Evolutionary conservation across 2,113 vertebrate genomes (phyloP).

Genomic region (Crocuta crocuta): DNA sequence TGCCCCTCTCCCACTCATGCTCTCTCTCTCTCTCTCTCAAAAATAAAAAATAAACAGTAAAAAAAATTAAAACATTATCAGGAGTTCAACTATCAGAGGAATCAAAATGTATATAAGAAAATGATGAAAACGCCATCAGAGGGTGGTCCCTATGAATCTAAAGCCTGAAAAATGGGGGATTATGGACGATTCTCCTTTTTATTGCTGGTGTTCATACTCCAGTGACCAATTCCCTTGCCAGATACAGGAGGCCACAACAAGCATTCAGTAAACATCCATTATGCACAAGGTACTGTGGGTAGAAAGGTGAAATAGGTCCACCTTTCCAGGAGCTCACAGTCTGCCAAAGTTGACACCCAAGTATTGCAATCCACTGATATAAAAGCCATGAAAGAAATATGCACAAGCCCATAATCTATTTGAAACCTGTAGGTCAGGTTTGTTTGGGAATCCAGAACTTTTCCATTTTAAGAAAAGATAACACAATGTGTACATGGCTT

Average conservation of each 20-base stretch:
- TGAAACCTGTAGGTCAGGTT: neutral
- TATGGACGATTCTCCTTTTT: neutral
- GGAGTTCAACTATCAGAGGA: neutral
- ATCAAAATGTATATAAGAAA: neutral
- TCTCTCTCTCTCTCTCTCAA: too few relatives aligned
- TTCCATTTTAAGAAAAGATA: neutral
- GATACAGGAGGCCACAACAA: too few relatives aligned
- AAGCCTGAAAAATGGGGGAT: neutral
- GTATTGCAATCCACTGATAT: neutral
- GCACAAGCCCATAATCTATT: neutral
- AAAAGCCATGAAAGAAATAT: neutral
- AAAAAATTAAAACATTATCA: neutral
- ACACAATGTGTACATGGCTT: too few relatives aligned
- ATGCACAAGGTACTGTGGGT: neutral
- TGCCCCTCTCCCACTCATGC: too few relatives aligned
- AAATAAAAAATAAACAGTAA: too few relatives aligned
- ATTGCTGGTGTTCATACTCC: neutral
- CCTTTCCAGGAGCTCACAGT: neutral
- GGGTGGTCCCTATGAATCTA: rapidly evolving
- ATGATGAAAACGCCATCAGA: rapidly evolving
- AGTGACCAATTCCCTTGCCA: neutral
- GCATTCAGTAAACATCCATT: neutral
- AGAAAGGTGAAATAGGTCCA: neutral
- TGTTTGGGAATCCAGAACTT: neutral
- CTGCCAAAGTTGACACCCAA: neutral